A percentile compares a stretch with the other conserved stretches of the same genome.
These are phyloP conservation scores for Acropora tenuis DNA, from an alignment of 64 coral and sea anemone species.

Conservation along the genomic window DNA sequence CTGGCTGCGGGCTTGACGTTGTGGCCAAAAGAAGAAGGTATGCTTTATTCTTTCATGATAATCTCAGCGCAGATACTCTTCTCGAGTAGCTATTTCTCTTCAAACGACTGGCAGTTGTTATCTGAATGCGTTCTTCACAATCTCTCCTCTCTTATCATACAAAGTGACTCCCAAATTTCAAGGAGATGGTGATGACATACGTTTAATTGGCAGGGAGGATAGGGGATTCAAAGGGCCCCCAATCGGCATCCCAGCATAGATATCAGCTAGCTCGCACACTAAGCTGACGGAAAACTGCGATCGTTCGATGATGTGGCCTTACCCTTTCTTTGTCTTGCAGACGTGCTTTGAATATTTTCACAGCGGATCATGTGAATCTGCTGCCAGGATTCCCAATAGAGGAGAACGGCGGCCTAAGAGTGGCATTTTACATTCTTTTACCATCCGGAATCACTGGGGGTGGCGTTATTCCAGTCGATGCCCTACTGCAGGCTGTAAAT, in stretches of 20 bases:
- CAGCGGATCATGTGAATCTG: background rate
- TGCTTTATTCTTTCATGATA: background rate
- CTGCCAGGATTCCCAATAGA: slow-evolving; percentile 9
- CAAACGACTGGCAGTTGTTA: too few relatives aligned
- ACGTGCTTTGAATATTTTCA: background rate
- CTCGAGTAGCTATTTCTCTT: too few relatives aligned
- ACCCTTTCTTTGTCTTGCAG: background rate
- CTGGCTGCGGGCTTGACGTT: background rate
- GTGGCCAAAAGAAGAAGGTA: slow-evolving; percentile 26
- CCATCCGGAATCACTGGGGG: background rate
- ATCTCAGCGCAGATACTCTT: too few relatives aligned
- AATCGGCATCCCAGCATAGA: too few relatives aligned
- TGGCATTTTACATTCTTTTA: slow-evolving; percentile 20
- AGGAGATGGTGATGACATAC: background rate
- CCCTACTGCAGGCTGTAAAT: background rate
- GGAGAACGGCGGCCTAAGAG: background rate
- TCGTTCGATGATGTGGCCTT: too few relatives aligned
- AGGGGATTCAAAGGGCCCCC: too few relatives aligned
- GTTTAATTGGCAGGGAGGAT: too few relatives aligned
- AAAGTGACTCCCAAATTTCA: background rate
- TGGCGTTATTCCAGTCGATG: background rate
- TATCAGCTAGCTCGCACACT: too few relatives aligned
- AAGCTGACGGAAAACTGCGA: too few relatives aligned
- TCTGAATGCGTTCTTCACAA: too few relatives aligned
- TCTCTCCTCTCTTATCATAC: too few relatives aligned